Percentiles rank a stretch among this genome's conserved stretches.
Evolutionary conservation across 2,888 invertebrate genomes (phyloP).

Genomic region (Lepeophtheirus nordmannii): DNA sequence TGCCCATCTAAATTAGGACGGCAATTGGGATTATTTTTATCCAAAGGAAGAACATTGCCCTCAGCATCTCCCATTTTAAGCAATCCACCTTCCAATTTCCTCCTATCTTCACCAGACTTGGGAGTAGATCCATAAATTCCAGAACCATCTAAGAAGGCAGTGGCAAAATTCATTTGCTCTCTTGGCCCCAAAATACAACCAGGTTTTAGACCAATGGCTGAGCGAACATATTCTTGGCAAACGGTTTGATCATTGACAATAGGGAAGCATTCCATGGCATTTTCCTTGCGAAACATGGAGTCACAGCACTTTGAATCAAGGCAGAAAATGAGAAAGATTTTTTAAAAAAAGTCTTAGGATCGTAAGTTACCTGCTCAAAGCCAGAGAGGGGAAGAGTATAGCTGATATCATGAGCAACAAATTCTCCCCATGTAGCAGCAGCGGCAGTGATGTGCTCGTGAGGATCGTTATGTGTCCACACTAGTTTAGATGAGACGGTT

Average conservation of each 20-base stretch:
- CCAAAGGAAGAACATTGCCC: slow-evolving; percentile 12
- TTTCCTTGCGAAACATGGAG: slow-evolving; percentile 17
- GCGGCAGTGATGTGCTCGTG: slow-evolving; percentile 31
- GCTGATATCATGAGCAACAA: slow-evolving; percentile 31
- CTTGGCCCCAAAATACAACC: slow-evolving; percentile 34
- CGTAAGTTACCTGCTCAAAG: slow-evolving; percentile 5
- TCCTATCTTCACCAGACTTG: slow-evolving; percentile 49
- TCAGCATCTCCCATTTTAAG: slow-evolving; percentile 25
- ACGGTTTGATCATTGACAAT: slow-evolving; percentile 29
- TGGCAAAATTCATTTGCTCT: slow-evolving; percentile 69
- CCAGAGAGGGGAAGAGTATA: slow-evolving; percentile 28
- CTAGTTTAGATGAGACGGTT: slow-evolving; percentile 13
- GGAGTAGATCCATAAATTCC: slow-evolving; percentile 63
- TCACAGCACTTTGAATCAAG: not conserved
- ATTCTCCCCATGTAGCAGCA: slow-evolving; percentile 31
- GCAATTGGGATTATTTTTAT: slow-evolving; percentile 23
- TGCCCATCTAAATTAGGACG: not conserved
- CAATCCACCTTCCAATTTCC: slow-evolving; percentile 54
- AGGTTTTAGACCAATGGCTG: slow-evolving; percentile 29
- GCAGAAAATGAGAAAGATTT: not conserved
- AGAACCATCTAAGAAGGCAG: slow-evolving; percentile 66
- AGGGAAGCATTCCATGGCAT: slow-evolving; percentile 30
- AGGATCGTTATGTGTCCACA: slow-evolving; percentile 28
- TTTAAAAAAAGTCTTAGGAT: not conserved
- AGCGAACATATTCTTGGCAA: slow-evolving; percentile 31